phyloP scores from a whole-genome alignment of 2,888 invertebrate species.

The Nemotelus pantherinus region DNA sequence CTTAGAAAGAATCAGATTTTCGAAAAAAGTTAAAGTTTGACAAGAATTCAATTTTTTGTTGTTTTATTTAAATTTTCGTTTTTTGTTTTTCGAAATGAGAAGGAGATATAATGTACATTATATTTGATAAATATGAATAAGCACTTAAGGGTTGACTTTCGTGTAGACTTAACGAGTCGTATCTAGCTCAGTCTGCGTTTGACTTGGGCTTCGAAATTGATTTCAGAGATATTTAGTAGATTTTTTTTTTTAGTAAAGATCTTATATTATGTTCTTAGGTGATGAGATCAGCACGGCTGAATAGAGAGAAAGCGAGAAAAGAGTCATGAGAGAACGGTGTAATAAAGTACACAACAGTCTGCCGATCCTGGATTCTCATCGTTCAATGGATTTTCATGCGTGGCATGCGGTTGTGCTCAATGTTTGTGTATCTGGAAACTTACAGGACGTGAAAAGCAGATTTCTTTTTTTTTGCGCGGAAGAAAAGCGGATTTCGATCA shows the following conservation, averaged over 20 bases:
- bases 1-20: no score
- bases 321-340: slow-evolving; percentile 39
- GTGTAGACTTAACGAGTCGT: background rate
- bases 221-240: background rate
- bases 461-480: no score
- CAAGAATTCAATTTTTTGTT: background rate
- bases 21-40: no score
- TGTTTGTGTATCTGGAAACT: background rate
- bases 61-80: slow-evolving; percentile 5
- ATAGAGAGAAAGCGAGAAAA: slow-evolving; percentile 26
- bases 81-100: background rate
- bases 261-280: background rate
- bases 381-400: background rate
- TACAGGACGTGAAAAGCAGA: background rate
- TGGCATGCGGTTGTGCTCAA: background rate
- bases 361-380: slow-evolving; percentile 14
- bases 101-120: background rate
- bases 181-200: slow-evolving; percentile 21
- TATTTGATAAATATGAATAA: slow-evolving; percentile 11
- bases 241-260: background rate
- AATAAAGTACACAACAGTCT: slow-evolving; percentile 39
- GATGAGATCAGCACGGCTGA: slow-evolving; percentile 42
- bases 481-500: no score
- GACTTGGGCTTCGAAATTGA: slow-evolving; percentile 9
- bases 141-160: slow-evolving; percentile 27